phyloP scores from a whole-genome alignment of 2,113 vertebrate species.

The Coreoperca whiteheadi region DNA sequence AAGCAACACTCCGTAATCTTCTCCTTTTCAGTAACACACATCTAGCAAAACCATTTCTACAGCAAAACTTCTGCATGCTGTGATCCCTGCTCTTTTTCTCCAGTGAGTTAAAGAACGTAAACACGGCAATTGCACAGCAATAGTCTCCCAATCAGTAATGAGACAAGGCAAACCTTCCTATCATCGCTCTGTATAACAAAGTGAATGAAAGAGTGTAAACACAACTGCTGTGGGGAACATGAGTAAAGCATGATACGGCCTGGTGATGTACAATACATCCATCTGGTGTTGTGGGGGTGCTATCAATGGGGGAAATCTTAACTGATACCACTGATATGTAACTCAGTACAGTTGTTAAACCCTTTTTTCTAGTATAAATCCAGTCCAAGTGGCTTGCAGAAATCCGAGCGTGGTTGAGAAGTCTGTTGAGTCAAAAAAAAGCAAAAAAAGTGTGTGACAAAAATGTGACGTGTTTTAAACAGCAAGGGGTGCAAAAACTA shows the following conservation, averaged over 20 bases:
- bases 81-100: neutral
- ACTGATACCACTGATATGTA: neutral
- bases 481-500: neutral
- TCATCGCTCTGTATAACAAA: conserved; percentile 5
- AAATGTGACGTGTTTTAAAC: neutral
- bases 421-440: neutral
- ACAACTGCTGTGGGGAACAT: neutral
- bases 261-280: neutral
- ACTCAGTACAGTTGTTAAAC: neutral
- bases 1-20: neutral
- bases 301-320: neutral
- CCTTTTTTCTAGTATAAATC: neutral
- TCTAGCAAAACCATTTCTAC: neutral
- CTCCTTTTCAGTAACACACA: neutral
- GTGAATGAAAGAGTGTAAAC: neutral
- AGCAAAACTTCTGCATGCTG: neutral
- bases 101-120: neutral
- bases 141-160: neutral
- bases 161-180: conserved; percentile 13
- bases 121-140: neutral
- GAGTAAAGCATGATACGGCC: neutral
- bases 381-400: neutral
- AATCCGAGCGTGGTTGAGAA: neutral
- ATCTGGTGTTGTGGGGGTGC: neutral
- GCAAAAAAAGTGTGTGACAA: too few species aligned